Percentiles rank a stretch among this genome's conserved stretches.
These are phyloP conservation scores for Coilia nasus DNA, from an alignment of 2,797 vertebrate genomes.

Conservation along the genomic window DNA sequence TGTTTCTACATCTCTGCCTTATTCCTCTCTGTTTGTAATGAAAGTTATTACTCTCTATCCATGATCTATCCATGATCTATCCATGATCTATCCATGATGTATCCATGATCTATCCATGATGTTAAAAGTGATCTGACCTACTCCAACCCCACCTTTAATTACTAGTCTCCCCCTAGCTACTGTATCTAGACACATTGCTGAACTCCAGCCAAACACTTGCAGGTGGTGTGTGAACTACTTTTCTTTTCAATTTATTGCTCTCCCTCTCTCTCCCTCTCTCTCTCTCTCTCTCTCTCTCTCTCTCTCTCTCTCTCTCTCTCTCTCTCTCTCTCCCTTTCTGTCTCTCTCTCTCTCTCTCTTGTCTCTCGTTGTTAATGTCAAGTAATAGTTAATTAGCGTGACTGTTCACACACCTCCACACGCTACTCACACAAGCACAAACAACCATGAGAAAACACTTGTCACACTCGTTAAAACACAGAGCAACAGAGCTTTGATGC, in stretches of 20 bases:
- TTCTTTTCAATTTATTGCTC: too few species aligned
- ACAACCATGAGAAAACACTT: too few species aligned
- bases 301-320: background rate
- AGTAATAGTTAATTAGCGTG: background rate
- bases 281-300: background rate
- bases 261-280: background rate
- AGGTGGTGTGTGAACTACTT: background rate
- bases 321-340: background rate
- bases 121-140: background rate
- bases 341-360: background rate
- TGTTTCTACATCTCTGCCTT: too few species aligned
- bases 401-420: background rate
- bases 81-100: too few species aligned
- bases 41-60: background rate
- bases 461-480: too few species aligned
- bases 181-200: background rate
- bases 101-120: too few species aligned
- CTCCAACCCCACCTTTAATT: background rate
- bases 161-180: background rate
- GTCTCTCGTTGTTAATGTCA: background rate
- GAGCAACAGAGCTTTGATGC: too few species aligned
- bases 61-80: background rate
- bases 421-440: too few species aligned
- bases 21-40: too few species aligned
- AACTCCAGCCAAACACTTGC: constrained; percentile 3